Conservation (phyloP, 2,888 invertebrate species). For the Ormyrus pomaceus region DNA sequence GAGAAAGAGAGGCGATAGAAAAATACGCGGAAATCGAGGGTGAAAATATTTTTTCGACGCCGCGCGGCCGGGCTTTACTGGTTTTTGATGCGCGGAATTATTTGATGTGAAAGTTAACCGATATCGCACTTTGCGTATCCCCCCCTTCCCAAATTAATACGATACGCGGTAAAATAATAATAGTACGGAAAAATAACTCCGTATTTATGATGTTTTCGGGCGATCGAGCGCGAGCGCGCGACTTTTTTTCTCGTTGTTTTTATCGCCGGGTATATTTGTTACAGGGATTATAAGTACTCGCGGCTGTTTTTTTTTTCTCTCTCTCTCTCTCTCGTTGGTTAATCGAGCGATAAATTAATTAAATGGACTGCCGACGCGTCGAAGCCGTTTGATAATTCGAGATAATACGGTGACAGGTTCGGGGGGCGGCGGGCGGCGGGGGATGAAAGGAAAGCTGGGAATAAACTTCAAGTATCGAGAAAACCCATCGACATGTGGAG, state of each 20-base stretch:
- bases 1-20: constrained; percentile 24
- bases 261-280: too few species aligned
- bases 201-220: too few species aligned
- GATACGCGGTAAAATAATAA: constrained; percentile 29
- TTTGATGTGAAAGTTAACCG: constrained; percentile 45
- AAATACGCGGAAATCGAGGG: constrained; percentile 20
- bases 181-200: constrained; percentile 34
- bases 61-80: constrained; percentile 1
- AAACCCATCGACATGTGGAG: constrained; percentile 55
- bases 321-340: too few species aligned
- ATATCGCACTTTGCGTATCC: constrained; percentile 43
- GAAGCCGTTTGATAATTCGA: too few species aligned
- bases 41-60: constrained; percentile 45
- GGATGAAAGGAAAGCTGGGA: not conserved
- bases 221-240: not conserved
- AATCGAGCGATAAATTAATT: too few species aligned
- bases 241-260: not conserved
- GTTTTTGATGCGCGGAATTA: constrained; percentile 36
- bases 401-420: too few species aligned
- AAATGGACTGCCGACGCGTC: too few species aligned
- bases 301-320: too few species aligned
- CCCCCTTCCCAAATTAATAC: constrained; percentile 8
- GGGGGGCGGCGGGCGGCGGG: not conserved
- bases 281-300: too few species aligned
- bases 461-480: constrained; percentile 49